Evolutionary conservation across 1,140 invertebrate species (phyloP), one percentile per base, ranked within the genome.

Genomic region (Magallana gigas): DNA sequence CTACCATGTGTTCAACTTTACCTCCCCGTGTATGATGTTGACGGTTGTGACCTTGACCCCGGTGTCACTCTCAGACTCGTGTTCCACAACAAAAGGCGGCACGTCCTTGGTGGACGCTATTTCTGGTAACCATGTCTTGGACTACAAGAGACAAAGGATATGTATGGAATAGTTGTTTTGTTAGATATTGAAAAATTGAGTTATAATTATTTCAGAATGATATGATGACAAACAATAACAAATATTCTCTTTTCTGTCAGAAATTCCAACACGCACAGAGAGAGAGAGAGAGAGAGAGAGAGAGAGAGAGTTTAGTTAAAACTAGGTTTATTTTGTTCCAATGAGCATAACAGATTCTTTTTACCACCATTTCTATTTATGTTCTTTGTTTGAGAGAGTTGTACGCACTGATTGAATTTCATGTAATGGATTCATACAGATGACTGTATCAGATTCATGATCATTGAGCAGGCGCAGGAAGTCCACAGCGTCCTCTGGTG

Each of bases 361-460:
- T 5, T 6, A n/a, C 11, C 18, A 62, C 12, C 4, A 14, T 16
- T 6, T 16, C 18, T 2, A 62, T 4, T 16, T 62, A 62, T 16
- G 18, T n/a, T 23, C 23, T 16, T 62, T 12, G 18, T 16, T 62
- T 62, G 60, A 12, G 6, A 29, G 5, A 29, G 9, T 14, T 11
- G 14, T 14, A 76, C 68, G 14, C 9, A 76, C 68, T 29, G 68
- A 48, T 76, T 76, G 23, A 36, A 76, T 76, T 76, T 76, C 68
- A 76, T 5, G 18, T 76, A 76, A 76, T 12, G 68, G 68, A 76
- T 76, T 11, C 68, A 76, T 76, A 12, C 68, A 76, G 29, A 76
- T 29, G 7, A 76, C 29, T 36, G 23, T 76, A 9, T 76, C 23
- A 76, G 68, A 76, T 23, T 76, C 68, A 29, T 76, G 68, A 29